A percentile compares a stretch with the other conserved stretches of the same genome.
These are phyloP conservation scores for Drosophila kokeensis DNA, from an alignment of 2,888 invertebrate species.

Conservation along the genomic window DNA sequence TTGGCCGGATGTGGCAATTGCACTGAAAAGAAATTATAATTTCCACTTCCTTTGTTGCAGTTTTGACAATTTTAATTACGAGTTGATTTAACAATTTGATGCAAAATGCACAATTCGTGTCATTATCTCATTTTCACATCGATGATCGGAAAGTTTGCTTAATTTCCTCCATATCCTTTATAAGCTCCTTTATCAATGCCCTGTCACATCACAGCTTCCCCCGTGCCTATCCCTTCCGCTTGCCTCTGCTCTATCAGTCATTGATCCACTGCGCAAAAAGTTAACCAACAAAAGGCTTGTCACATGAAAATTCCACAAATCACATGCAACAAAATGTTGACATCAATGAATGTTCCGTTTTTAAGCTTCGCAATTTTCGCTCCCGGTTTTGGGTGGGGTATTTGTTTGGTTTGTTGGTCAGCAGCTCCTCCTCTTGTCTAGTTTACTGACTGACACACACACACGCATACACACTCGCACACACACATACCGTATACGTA, in stretches of 20 bases:
- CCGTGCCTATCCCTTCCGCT: not conserved
- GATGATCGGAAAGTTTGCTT: not conserved
- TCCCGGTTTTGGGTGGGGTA: conserved; percentile 15
- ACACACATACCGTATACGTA: not conserved
- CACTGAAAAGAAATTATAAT: not conserved
- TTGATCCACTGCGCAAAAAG: conserved; percentile 64
- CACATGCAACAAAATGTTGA: conserved; percentile 64
- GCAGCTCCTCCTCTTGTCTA: conserved; percentile 29
- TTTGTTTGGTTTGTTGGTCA: conserved; percentile 41
- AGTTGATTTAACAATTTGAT: conserved; percentile 25
- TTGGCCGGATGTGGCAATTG: not conserved
- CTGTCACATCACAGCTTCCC: not conserved
- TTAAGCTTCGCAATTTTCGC: not conserved
- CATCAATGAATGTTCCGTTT: conserved; percentile 59
- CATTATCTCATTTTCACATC: not conserved
- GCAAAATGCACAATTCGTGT: conserved; percentile 26
- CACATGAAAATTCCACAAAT: conserved; percentile 57
- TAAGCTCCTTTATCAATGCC: conserved; percentile 27
- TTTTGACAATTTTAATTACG: conserved; percentile 15
- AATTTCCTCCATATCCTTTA: conserved; percentile 28
- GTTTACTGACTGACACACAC: conserved; percentile 24
- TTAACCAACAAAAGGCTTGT: conserved; percentile 55
- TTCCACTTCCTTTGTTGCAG: not conserved
- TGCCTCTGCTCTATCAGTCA: conserved; percentile 5
- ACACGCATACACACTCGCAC: conserved; percentile 3